Evolutionary conservation across 1,140 invertebrate genomes (phyloP), one percentile per base, ranked within the genome.

Genomic region (Belonocnema kinseyi): DNA sequence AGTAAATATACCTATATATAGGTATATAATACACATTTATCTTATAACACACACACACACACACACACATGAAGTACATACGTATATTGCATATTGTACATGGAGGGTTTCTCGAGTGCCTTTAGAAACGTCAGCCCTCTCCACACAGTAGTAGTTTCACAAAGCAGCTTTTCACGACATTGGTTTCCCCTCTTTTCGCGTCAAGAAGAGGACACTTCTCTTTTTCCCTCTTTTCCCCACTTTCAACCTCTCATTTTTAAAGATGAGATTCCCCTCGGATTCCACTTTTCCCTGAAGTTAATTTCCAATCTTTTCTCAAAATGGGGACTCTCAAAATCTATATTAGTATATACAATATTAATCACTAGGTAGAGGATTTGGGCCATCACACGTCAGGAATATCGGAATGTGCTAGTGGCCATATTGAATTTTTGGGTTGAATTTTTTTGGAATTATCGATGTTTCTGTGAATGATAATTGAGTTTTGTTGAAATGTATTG

Each of bases 81-180:
- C 21, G 14, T 33, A 66, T 66, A 66, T 66, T n/a, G 46, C 13
- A 66, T 26, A 66, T 66, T 66, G 61, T 66, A 16, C 61, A 66
- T 84, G 79, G 83, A 85, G 83, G 78, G 76, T 61, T 78, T 19
- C 80, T 82, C 53, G 77, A 86, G 84, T 85, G 58, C 76, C 82
- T 86, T 85, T 83, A 85, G 82, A 86, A 86, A 83, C 77, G 58
- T 74, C 40, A 53, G 75, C 56, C 50, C 75, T 46, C 72, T 77
- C 72, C 75, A 74, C 58, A 61, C 54, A 61, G 26, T 19, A 53
- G 51, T 61, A 51, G 21, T 46, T 74, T 72, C 58, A 82, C 78
- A 77, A 85, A 84, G 77, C 82, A 75, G 84, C 83, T 80, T 85
- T 81, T 85, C 77, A 80, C 71, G 61, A 75, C 66, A 77, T 82